Base-by-base conservation (phyloP, 1,140 invertebrate genomes). In the Drosophila ironensis region DNA sequence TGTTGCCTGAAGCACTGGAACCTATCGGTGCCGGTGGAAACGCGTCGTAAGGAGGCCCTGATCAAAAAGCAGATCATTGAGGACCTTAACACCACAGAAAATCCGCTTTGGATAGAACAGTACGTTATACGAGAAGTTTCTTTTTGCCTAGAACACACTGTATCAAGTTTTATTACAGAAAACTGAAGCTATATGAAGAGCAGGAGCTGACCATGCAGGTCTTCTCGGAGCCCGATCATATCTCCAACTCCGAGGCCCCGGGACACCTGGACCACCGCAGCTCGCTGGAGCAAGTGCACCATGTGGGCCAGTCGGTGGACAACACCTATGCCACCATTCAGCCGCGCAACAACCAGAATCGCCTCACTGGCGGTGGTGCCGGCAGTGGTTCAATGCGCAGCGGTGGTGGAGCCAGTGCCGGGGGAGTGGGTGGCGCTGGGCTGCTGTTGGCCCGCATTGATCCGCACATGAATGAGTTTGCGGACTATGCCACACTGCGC, bases 161-260 rank as follows among this genome's bases (percentile, higher is more conserved):
- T 12, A 19, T 42, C 5, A 14, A 47, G 51, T 61, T 77, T 68
- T 69, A 73, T 88, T 78, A 12, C 45, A 95, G 94, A 76, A 97
- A 97, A 92, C 91, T 97, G 11, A 95, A 97, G 84, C 92, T 96
- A 0, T 97, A 98, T 82, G 97, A 98, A 89, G 97, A 98, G 87
- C 97, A 98, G 90, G 96, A 97, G 90, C 91, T 97, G 45, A 97
- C 96, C 11, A 97, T 97, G 96, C 96, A 97, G 90, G 96, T 97
- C 1, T 97, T 97, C 76, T 96, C 95, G 9, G 96, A 97, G 80
- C 92, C 88, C 14, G 88, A 89, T 72, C 87, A 88, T 14, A 88
- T 80, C 40, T 88, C 82, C 4, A 88, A 78, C 28, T 87, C 72
- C 16, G 89, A 91, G 71, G 59, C 90, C n/a, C 90, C 90, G 6